phyloP scores from a whole-genome alignment of 2,888 invertebrate species.

The Teinopalpus imperialis region DNA sequence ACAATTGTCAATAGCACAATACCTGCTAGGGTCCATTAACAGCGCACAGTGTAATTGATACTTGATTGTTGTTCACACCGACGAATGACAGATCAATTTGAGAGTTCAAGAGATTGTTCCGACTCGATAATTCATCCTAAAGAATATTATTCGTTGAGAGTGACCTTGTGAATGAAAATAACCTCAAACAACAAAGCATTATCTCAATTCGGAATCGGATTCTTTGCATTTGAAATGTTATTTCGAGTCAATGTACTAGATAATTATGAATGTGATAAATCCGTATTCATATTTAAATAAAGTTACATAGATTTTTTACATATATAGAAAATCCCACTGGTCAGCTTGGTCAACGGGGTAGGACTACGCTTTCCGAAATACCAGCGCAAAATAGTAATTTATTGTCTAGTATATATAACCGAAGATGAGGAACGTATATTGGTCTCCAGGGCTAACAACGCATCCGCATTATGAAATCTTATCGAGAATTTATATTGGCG shows the following conservation, averaged over 20 bases:
- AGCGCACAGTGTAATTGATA: conserved; percentile 16
- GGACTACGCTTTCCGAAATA: too few relatives aligned
- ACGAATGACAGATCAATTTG: conserved; percentile 22
- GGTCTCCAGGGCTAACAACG: too few relatives aligned
- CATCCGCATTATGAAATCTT: too few relatives aligned
- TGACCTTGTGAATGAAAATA: conserved; percentile 18
- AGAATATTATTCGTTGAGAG: conserved; percentile 10
- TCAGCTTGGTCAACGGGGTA: too few relatives aligned
- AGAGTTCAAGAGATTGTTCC: conserved; percentile 18
- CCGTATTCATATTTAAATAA: not conserved
- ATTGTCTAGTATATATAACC: too few relatives aligned
- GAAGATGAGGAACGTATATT: too few relatives aligned
- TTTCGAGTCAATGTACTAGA: conserved; percentile 4
- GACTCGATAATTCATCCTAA: conserved; percentile 8
- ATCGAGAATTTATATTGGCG: too few relatives aligned
- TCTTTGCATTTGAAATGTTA: conserved; percentile 14
- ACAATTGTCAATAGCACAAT: conserved; percentile 11
- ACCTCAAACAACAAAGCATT: conserved; percentile 12
- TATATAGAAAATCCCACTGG: too few relatives aligned
- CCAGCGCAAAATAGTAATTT: too few relatives aligned
- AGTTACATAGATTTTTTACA: too few relatives aligned
- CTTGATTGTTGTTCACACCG: conserved; percentile 15
- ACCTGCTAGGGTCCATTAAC: conserved; percentile 7
- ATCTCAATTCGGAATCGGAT: conserved; percentile 10
- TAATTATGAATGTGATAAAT: conserved; percentile 9